Conservation (phyloP, 2,113 vertebrate species). For the Bubo bubo region DNA sequence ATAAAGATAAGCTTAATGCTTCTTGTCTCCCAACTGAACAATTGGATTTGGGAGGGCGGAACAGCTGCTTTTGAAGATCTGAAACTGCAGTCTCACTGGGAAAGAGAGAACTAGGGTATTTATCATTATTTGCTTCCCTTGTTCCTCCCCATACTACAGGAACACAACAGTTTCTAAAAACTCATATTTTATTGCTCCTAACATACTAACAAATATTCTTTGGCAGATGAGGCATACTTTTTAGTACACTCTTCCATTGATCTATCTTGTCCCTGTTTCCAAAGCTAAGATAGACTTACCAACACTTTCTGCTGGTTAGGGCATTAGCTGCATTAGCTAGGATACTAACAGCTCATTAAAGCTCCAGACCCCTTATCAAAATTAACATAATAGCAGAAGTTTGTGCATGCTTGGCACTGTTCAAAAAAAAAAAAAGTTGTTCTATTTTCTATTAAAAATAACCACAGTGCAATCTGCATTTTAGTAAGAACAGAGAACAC, state of each 20-base stretch:
- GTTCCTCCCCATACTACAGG: not conserved
- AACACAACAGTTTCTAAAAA: not conserved
- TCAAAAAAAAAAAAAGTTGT: not conserved
- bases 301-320: not conserved
- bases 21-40: not conserved
- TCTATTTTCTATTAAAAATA: slow-evolving; percentile 17
- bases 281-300: not conserved
- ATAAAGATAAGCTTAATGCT: not conserved
- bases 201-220: not conserved
- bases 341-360: not conserved
- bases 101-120: not conserved
- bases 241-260: not conserved
- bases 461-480: not conserved
- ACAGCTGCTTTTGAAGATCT: not conserved
- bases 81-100: not conserved
- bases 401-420: not conserved
- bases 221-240: not conserved
- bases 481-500: not conserved
- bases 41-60: not conserved
- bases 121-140: not conserved
- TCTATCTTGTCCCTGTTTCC: not conserved
- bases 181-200: not conserved
- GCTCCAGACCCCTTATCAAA: not conserved
- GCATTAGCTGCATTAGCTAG: not conserved
- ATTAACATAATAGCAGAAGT: not conserved